Evolutionary conservation across 2,797 vertebrate genomes (phyloP).

Genomic region (Uromys caudimaculatus): DNA sequence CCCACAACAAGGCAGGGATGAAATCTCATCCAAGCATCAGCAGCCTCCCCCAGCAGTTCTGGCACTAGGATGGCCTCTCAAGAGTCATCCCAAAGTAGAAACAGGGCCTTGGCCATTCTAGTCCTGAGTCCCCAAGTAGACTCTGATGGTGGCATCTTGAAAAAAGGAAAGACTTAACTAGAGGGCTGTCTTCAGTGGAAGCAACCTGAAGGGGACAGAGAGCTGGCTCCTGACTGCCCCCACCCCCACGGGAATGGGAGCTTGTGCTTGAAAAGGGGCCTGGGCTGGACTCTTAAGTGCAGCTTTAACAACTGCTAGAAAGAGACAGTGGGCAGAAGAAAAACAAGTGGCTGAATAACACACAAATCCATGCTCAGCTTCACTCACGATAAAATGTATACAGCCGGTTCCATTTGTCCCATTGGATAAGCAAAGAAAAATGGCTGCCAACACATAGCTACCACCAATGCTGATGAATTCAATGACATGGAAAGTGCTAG

Average conservation of each 20-base stretch:
- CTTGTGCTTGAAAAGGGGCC: neutral
- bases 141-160: neutral
- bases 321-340: neutral
- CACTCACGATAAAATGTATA: neutral
- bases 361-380: neutral
- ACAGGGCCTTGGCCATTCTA: neutral
- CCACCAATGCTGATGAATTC: neutral
- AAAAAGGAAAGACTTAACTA: neutral
- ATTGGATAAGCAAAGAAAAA: constrained; percentile 9
- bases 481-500: neutral
- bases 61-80: neutral
- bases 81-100: neutral
- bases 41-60: neutral
- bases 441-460: neutral
- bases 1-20: neutral
- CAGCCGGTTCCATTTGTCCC: neutral
- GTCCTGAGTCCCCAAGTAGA: neutral
- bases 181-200: neutral
- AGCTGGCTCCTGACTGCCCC: neutral
- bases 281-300: neutral
- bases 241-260: too few relatives aligned
- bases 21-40: neutral
- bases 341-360: neutral
- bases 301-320: neutral
- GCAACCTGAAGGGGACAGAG: neutral